Base-by-base conservation (phyloP, 1,140 invertebrate genomes). In the Musca vetustissima region DNA sequence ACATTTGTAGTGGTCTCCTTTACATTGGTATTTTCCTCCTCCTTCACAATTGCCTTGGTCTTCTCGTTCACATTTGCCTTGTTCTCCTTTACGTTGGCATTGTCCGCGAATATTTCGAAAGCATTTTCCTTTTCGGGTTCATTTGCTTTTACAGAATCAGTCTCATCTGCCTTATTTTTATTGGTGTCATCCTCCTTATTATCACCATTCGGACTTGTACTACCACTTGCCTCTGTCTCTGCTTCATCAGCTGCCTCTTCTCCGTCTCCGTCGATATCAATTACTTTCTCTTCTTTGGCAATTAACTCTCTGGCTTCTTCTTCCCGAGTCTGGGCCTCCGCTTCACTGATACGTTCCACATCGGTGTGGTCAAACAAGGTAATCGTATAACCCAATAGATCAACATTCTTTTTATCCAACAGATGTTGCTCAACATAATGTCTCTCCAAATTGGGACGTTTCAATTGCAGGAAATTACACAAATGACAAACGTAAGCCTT, bases 391-490 rank as follows among this genome's bases (percentile, higher is more conserved):
- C 70, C 64, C 8, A 76, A n/a, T 0, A 24, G 22, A 1, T 1
- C 2, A 0, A 68, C 1, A 14, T 67, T 64, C 1, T 65, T 21
- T 3, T 61, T 32, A 1, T 36, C 43, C 1, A 73, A n/a, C 3
- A 28, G 72, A 70, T 89, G 87, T 72, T 85, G 85, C 0, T 71
- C 71, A 21, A 83, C 70, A 4, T 87, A 71, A 70, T 91, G 89
- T 0, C 74, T 70, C 25, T 85, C 77, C 1, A 90, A 75, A 65
- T 84, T 85, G 0, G 69, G 55, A 32, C 81, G 75, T 8, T 80
- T 76, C 4, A 89, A 70, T 73, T 90, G 89, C 2, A 89, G 80
- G 71, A 85, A 90, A 70, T 89, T 86, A 67, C 90, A 91, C 0
- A 84, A 73, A 1, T 83, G 79, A 67, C 89, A 91, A 0, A 90